Percentiles rank a stretch among this genome's conserved stretches.
Conservation (phyloP, 2,797 vertebrate species). For the Odontamblyopus lacepedii region DNA sequence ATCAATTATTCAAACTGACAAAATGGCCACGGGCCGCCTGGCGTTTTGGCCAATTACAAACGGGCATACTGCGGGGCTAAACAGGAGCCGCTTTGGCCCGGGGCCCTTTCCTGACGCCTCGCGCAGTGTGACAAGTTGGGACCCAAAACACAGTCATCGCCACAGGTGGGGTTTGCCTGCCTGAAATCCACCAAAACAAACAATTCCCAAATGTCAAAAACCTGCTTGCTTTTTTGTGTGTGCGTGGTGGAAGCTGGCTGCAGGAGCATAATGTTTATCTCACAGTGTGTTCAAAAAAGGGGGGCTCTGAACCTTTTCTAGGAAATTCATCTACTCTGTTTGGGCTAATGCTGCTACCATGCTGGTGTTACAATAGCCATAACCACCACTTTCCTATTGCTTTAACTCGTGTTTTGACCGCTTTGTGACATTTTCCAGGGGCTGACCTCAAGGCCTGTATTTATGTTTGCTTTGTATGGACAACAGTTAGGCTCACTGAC, state of each 20-base stretch:
- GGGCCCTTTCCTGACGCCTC: conserved; percentile 62
- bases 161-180: conserved; percentile 62
- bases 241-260: conserved; percentile 3
- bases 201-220: conserved; percentile 68
- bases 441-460: conserved; percentile 57
- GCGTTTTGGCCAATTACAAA: conserved; percentile 77
- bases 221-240: conserved; percentile 22
- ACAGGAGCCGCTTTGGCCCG: conserved; percentile 66
- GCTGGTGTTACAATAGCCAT: conserved; percentile 24
- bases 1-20: conserved; percentile 80
- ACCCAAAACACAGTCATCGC: conserved; percentile 68
- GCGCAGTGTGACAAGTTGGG: conserved; percentile 67
- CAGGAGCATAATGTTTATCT: conserved; percentile 21
- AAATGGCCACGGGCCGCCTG: conserved; percentile 71
- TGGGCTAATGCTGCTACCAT: conserved; percentile 2
- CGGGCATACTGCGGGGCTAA: conserved; percentile 72
- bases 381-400: conserved; percentile 27
- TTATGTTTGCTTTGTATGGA: conserved; percentile 64
- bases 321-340: conserved; percentile 34
- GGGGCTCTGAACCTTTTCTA: conserved; percentile 37
- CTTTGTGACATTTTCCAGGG: conserved; percentile 61
- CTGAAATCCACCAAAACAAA: conserved; percentile 69
- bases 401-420: conserved; percentile 55
- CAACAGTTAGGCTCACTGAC: conserved; percentile 51
- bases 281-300: conserved; percentile 15